Base-by-base conservation (phyloP, 2,797 vertebrate species). In the Intellagama lesueurii region DNA sequence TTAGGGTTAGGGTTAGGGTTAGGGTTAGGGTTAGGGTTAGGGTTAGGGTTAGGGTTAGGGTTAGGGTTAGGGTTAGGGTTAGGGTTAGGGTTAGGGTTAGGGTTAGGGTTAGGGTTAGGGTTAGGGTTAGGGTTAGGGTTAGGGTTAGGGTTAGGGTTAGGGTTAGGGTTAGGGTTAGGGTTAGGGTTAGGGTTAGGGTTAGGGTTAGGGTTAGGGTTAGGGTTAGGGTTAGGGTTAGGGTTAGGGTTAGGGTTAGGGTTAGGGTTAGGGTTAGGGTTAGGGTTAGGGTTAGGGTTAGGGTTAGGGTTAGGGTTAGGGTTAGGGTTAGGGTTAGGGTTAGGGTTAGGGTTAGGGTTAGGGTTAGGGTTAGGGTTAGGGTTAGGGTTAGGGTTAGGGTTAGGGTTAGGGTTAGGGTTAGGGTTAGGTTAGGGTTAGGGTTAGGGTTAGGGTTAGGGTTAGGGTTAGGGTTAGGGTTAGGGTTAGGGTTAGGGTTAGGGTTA, bases 1-100 rank as follows among this genome's bases (percentile, higher is more conserved):
- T 89, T 86, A 75, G 72, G 72, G 72, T 89, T 89, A 86, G 88
- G 88, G 88, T 86, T 89, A 86, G 88, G 88, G 6, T 89, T 89
- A 89, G 88, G 88, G 44, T 86, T 89, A 86, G 83, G 88, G 88
- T 89, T 86, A 82, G 87, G 78, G 78, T 82, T 69, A 81, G 87
- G 78, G 66, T 88, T 81, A 81, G 87, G 86, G n/a, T 87, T 79
- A 81, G 77, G 52, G 76, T 81, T 79, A 81, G 86, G 86, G 40
- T 87, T 79, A 81, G 76, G 86, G 76, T 66, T 81, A 84, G 82
- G n/a, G 86, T 81, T 87, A 70, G 68, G 68, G 68, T 70, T 70
- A 70, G 68, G 68, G 17, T 70, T 24, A 26, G 68, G 68, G 81
- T 88, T 82, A 78, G 87, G 87, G 81, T 88, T 82, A 40, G 87